Percentiles rank a stretch among this genome's conserved stretches.
Evolutionary conservation across 2,113 vertebrate genomes (phyloP).

Genomic region (Spermophilus dauricus): DNA sequence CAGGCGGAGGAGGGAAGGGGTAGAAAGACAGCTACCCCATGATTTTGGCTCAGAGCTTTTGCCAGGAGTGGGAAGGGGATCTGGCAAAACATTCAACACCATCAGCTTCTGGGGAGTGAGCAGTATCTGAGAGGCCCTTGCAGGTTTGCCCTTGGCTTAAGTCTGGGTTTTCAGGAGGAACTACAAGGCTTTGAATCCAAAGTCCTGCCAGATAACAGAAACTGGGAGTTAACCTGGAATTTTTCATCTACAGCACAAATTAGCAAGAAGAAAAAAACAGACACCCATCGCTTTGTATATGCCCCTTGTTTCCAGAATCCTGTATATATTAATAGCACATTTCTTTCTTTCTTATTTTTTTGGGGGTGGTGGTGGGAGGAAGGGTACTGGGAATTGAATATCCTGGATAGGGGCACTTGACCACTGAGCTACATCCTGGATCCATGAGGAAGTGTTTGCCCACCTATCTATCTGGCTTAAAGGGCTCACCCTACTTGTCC

Average conservation of each 20-base stretch:
- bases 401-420: too few species aligned
- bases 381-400: too few species aligned
- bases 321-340: not conserved
- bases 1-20: not conserved
- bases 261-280: constrained; percentile 14
- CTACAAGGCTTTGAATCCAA: not conserved
- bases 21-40: not conserved
- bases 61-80: constrained; percentile 29
- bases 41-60: constrained; percentile 20
- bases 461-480: too few species aligned
- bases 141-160: constrained; percentile 63
- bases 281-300: not conserved
- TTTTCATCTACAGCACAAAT: constrained; percentile 44
- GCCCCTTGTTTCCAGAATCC: not conserved
- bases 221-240: constrained; percentile 47
- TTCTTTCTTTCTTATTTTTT: not conserved
- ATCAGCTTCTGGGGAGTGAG: constrained; percentile 51
- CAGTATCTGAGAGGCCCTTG: constrained; percentile 3
- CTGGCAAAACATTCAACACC: constrained; percentile 69
- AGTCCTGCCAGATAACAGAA: constrained; percentile 72
- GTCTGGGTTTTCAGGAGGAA: constrained; percentile 45
- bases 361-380: too few species aligned
- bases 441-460: too few species aligned
- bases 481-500: too few species aligned
- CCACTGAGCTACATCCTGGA: too few species aligned